Evolutionary conservation across 2,113 vertebrate species (phyloP), one percentile per base, ranked within the genome.

Genomic region (Phalacrocorax aristotelis): DNA sequence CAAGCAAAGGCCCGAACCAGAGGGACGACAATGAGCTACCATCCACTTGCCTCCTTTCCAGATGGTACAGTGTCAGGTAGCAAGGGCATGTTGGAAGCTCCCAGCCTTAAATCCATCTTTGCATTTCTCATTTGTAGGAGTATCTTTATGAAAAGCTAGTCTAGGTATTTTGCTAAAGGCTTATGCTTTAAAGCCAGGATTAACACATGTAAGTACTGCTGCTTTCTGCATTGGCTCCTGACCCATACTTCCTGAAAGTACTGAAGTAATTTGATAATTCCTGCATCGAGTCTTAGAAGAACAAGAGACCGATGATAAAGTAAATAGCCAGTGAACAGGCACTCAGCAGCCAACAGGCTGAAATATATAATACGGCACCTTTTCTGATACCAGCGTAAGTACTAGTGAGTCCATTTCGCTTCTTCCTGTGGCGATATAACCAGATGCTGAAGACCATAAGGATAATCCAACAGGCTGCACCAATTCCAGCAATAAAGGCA

Each of bases 391-490:
- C 99, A 71, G 99, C 99, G 0, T 99, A 99, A 93, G 99, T 99
- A 97, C 98, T 99, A 71, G 98, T 98, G 62, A 99, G 99, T 14
- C 99, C 99, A 5, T 97, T 99, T 84, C 99, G 98, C 93, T 99
- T 99, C 98, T 99, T 99, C 38, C 99, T 96, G 96, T 99, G 99
- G 5, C 99, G 98, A 83, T 99, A 99, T 5, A 99, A 97, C 99
- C 99, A 99, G 98, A 99, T 98, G 95, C 99, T 99, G 97, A 99
- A 99, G 77, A 99, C 99, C 99, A 99, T 99, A 65, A 99, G 99
- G 96, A 99, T 99, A 95, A 99, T 99, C 99, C 99, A 99, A 64
- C 99, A 99, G 15, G 99, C 99, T 0, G 99, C 99, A 12, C 99
- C 99, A 3, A 99, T 99, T 21, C 99, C 99, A 2, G 99, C 99